Conservation (phyloP, 2,113 vertebrate genomes). For the Dicerorhinus sumatrensis region DNA sequence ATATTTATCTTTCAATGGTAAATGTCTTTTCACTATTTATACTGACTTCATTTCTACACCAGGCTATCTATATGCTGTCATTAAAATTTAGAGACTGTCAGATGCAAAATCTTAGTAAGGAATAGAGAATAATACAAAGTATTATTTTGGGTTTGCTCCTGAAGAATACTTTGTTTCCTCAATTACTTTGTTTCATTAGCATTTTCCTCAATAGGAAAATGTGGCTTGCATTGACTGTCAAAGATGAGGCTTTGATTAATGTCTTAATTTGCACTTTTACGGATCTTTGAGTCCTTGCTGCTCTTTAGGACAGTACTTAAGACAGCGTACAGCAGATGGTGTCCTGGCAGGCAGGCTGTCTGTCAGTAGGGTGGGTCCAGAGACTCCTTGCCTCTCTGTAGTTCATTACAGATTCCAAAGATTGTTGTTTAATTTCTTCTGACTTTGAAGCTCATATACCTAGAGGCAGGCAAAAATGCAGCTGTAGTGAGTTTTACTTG, state of each 20-base stretch:
- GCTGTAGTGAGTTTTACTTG: neutral
- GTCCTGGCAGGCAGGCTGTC: neutral
- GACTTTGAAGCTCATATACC: neutral
- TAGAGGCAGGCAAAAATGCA: neutral
- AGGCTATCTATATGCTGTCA: neutral
- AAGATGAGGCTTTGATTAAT: neutral
- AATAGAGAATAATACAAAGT: slow-evolving; percentile 6
- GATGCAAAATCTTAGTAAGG: slow-evolving; percentile 32
- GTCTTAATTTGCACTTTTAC: slow-evolving; percentile 29
- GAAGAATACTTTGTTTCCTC: slow-evolving; percentile 28
- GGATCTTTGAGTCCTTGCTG: neutral
- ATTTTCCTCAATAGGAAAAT: neutral
- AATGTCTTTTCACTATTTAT: neutral
- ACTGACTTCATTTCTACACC: neutral
- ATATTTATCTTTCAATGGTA: neutral
- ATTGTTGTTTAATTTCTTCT: slow-evolving; percentile 29
- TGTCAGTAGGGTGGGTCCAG: neutral
- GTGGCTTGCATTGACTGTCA: neutral
- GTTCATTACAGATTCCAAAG: slow-evolving; percentile 15
- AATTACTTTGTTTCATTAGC: slow-evolving; percentile 1
- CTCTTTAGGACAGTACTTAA: neutral
- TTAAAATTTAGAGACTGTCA: slow-evolving; percentile 2
- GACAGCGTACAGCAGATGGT: neutral
- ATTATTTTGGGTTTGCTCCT: neutral
- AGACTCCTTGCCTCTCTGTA: neutral